phyloP scores from a whole-genome alignment of 2,113 vertebrate species.

The Cynopterus brachyotis region DNA sequence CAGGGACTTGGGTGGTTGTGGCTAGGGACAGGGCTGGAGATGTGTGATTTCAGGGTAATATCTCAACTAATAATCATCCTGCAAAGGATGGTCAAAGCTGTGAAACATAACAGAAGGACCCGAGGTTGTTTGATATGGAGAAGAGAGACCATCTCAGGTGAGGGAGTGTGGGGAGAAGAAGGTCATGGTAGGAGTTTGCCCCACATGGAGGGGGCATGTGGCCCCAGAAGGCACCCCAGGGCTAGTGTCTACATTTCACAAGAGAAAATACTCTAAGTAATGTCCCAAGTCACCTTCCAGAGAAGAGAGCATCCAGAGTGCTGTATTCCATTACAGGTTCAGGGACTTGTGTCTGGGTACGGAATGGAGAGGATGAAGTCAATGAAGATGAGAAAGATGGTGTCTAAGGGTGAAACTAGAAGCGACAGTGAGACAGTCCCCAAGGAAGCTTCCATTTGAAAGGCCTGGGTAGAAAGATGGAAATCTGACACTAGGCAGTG shows the following conservation, averaged over 20 bases:
- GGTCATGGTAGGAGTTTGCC: rapidly evolving
- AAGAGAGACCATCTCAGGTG: background rate
- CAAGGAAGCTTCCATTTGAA: background rate
- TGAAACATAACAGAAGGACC: background rate
- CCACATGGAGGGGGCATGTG: background rate
- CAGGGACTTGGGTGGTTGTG: background rate
- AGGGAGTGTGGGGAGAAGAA: background rate
- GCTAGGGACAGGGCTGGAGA: background rate
- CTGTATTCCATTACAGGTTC: too few species aligned
- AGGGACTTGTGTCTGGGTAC: background rate
- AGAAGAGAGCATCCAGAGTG: background rate
- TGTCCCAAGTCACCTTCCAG: background rate
- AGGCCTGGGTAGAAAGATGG: background rate
- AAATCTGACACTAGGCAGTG: background rate
- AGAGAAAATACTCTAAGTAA: background rate
- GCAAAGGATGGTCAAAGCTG: background rate
- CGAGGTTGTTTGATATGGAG: background rate
- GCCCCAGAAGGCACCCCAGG: background rate
- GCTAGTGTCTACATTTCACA: background rate
- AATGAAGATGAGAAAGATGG: background rate
- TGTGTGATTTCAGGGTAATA: background rate
- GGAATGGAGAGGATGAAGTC: background rate
- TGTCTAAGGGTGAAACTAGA: background rate
- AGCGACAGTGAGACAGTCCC: background rate
- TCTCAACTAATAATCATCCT: background rate